Conservation (phyloP, 1,140 invertebrate genomes). For the Neodiprion pinetum region DNA sequence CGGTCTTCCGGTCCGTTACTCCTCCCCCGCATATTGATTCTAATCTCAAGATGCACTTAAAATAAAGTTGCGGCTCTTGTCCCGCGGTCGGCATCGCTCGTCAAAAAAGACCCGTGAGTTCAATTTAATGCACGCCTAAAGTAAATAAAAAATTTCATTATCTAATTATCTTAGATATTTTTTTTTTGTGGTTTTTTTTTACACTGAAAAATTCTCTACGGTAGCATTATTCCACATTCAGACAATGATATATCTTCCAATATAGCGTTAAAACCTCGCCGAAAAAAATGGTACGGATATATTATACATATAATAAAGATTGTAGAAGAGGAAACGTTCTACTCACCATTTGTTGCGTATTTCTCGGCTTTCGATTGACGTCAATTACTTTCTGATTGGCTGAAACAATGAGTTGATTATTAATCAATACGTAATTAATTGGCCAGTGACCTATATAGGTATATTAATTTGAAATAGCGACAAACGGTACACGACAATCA, state of each 20-base stretch:
- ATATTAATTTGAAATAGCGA: no score
- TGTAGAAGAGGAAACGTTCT: constrained; percentile 25
- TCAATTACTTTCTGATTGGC: constrained; percentile 88
- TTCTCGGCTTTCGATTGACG: constrained; percentile 87
- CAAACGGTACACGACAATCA: no score
- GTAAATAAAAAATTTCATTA: no score
- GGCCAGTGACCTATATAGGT: neutral
- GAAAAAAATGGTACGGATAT: no score
- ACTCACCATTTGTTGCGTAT: constrained; percentile 91
- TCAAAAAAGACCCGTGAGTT: no score
- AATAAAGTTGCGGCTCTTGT: neutral
- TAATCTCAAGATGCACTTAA: neutral
- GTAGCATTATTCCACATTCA: no score
- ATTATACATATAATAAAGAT: neutral
- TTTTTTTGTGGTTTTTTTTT: constrained; percentile 9
- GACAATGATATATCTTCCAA: no score
- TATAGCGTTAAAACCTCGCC: no score
- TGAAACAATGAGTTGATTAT: constrained; percentile 59
- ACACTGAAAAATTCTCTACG: neutral
- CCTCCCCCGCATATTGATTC: neutral
- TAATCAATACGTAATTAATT: neutral
- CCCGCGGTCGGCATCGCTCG: no score
- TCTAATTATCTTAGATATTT: constrained; percentile 10
- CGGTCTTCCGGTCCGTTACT: neutral
- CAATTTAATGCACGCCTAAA: no score